Percentiles rank a stretch among this genome's conserved stretches.
Conservation (phyloP, 2,797 vertebrate species). For the Galaxias olidus region DNA sequence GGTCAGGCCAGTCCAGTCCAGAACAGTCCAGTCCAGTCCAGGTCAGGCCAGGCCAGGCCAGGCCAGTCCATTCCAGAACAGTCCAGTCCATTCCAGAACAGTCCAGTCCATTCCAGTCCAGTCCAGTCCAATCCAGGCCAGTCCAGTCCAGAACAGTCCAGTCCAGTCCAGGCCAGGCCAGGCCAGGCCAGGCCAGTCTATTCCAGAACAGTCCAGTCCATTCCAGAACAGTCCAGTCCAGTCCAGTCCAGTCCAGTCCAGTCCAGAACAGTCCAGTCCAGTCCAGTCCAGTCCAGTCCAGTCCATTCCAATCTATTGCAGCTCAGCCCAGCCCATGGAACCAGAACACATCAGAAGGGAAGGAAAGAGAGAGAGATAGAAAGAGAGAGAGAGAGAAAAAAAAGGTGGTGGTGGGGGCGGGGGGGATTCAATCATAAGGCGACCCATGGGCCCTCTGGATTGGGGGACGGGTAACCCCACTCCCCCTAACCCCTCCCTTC, state of each 20-base stretch:
- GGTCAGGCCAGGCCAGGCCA: neutral
- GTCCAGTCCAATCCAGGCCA: neutral
- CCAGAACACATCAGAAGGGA: too few species aligned
- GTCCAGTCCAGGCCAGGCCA: neutral
- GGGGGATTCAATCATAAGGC: too few species aligned
- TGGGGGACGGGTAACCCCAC: too few species aligned
- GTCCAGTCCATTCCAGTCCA: neutral
- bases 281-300: conserved; percentile 1
- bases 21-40: conserved; percentile 4
- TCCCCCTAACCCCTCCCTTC: conserved; percentile 44
- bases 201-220: conserved; percentile 17
- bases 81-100: neutral
- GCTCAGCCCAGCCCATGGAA: conserved; percentile 83
- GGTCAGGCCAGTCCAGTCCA: neutral
- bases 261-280: conserved; percentile 85
- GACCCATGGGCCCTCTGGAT: too few species aligned
- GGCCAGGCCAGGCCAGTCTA: neutral
- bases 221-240: conserved; percentile 92
- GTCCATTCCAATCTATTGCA: neutral
- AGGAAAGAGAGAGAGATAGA: too few species aligned
- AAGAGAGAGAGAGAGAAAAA: too few species aligned
- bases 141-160: neutral
- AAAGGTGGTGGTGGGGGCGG: too few species aligned
- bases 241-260: conserved; percentile 89
- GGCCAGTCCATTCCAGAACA: neutral